Conservation (phyloP, 1,140 invertebrate species). For the Ctenoplectra terminalis region DNA sequence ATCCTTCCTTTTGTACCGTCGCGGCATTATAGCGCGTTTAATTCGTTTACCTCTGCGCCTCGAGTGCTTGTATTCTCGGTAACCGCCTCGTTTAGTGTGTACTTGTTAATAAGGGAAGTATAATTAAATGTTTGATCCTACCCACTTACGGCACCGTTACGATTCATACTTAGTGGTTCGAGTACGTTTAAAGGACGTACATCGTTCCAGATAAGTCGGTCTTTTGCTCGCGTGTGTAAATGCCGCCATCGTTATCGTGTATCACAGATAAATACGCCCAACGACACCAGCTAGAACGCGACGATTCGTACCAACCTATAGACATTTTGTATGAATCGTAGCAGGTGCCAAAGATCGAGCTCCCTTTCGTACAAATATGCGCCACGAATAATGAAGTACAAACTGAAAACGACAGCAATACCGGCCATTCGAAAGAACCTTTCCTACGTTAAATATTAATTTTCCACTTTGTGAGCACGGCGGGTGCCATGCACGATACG, state of each 20-base stretch:
- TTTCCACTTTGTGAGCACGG: slow-evolving; percentile 67
- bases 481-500: slow-evolving; percentile 35
- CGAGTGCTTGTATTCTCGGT: too few relatives aligned
- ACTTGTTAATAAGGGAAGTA: background rate
- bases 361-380: slow-evolving; percentile 27
- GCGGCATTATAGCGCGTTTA: slow-evolving; percentile 14
- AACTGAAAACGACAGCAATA: slow-evolving; percentile 26
- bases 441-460: slow-evolving; percentile 67
- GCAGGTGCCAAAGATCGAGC: background rate
- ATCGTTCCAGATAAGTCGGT: background rate
- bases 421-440: slow-evolving; percentile 15
- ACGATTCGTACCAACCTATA: background rate
- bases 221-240: background rate
- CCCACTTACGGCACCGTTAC: background rate
- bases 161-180: too few relatives aligned
- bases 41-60: background rate
- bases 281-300: background rate
- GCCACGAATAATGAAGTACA: slow-evolving; percentile 33
- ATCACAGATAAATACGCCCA: background rate
- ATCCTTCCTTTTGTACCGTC: slow-evolving; percentile 1
- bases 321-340: background rate
- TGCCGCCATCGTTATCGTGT: background rate
- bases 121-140: background rate
- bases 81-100: background rate
- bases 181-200: background rate